Conservation (phyloP, 1,140 invertebrate species). For the Drosophila kepulauana region DNA sequence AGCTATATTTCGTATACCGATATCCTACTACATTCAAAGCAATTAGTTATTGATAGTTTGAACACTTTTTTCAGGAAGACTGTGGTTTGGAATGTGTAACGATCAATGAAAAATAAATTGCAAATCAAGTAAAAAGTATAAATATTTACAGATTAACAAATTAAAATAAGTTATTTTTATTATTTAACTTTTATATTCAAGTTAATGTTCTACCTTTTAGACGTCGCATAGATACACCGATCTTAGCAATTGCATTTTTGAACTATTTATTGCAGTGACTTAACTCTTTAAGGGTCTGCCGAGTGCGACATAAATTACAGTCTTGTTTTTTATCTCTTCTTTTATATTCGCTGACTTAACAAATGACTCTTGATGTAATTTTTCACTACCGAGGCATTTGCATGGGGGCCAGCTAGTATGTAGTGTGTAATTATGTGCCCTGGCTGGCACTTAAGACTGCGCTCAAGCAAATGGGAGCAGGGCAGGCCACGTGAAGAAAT, state of each 20-base stretch:
- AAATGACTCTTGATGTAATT: constrained; percentile 56
- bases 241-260: not conserved
- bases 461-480: constrained; percentile 72
- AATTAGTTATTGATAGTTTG: too few relatives aligned
- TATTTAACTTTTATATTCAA: not conserved
- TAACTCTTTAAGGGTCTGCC: constrained; percentile 19
- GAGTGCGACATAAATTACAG: constrained; percentile 37
- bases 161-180: not conserved
- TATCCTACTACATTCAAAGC: too few relatives aligned
- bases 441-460: constrained; percentile 61
- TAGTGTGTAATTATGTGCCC: constrained; percentile 70
- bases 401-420: constrained; percentile 10
- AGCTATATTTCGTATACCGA: too few relatives aligned
- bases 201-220: too few relatives aligned
- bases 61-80: too few relatives aligned
- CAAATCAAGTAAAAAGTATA: too few relatives aligned
- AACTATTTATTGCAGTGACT: constrained; percentile 4
- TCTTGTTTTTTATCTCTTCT: constrained; percentile 1
- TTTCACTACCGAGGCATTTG: constrained; percentile 55
- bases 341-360: constrained; percentile 33
- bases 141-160: too few relatives aligned
- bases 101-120: too few relatives aligned
- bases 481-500: constrained; percentile 28
- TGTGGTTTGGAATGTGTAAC: too few relatives aligned
- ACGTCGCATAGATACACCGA: not conserved